Base-by-base conservation (phyloP, 2,888 invertebrate species). In the Notodonta ziczac region DNA sequence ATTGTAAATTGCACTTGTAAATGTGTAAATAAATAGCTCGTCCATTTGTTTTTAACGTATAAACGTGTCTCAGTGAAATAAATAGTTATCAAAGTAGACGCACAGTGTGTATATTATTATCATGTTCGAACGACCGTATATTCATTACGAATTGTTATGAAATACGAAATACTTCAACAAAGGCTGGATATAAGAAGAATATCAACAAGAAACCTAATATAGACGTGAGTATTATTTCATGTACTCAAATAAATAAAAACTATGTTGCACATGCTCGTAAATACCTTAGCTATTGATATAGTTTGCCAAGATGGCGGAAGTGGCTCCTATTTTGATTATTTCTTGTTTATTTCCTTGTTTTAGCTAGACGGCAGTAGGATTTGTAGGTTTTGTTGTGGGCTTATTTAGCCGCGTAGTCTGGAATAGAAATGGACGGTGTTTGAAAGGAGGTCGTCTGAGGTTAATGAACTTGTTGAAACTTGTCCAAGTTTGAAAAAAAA, bases 261-360 rank as follows among this genome's bases (percentile, higher is more conserved):
- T 16, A n/a, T 6, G 10, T 46, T 58, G 48, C 57, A 61, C 54
- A 65, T 57, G 59, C 62, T 48, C 44, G 4, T 58, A 57, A 57
- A 44, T 62, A 1, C 57, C 61, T 50, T 60, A 42, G 51, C 53
- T 60, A 61, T 61, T 65, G 63, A 69, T 72, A 59, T 72, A 67
- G 56, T 59, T 61, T 63, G 79, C 51, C 90, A 92, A 92, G 82
- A 92, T 92, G 92, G 92, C 92, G 85, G 86, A 84, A 75, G 61
- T 67, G 61, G 48, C 70, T 73, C 72, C 74, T 83, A 79, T 85
- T 84, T 83, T 84, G 83, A 82, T 81, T 81, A 76, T 79, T 77
- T 74, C 59, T 77, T 77, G 71, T 66, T 67, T 71, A 67, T 66
- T 73, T 69, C 75, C 65, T 63, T 68, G 62, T 59, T 69, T 66